These are phyloP conservation scores for Magallana angulata DNA, from an alignment of 1,140 invertebrate species.

Conservation along the genomic window DNA sequence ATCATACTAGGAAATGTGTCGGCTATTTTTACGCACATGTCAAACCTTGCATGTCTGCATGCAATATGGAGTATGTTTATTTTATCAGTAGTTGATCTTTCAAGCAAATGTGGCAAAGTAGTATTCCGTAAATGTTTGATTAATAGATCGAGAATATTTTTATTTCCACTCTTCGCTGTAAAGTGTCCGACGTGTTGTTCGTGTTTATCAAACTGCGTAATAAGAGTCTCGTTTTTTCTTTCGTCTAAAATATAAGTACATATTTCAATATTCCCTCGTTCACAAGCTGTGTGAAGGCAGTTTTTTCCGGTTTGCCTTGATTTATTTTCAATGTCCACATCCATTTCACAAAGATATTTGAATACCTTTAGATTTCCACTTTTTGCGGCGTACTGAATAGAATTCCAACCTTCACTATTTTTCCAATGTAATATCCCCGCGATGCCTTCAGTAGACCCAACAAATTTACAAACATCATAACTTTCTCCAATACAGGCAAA, in stretches of 20 bases:
- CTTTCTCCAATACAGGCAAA: neutral
- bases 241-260: neutral
- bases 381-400: neutral
- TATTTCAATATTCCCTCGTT: neutral
- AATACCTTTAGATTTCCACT: neutral
- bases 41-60: neutral
- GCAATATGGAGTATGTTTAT: neutral
- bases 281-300: neutral
- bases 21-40: neutral
- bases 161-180: neutral
- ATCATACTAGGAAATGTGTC: neutral
- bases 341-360: neutral
- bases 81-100: neutral
- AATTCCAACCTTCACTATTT: slow-evolving; percentile 8
- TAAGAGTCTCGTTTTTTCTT: neutral
- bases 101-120: neutral
- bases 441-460: neutral
- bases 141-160: neutral
- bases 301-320: neutral
- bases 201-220: no score
- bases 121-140: neutral
- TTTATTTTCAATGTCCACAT: neutral
- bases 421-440: neutral
- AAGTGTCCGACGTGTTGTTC: neutral
- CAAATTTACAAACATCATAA: neutral